Conservation (phyloP, 2,113 vertebrate species). For the Cepphus grylle region DNA sequence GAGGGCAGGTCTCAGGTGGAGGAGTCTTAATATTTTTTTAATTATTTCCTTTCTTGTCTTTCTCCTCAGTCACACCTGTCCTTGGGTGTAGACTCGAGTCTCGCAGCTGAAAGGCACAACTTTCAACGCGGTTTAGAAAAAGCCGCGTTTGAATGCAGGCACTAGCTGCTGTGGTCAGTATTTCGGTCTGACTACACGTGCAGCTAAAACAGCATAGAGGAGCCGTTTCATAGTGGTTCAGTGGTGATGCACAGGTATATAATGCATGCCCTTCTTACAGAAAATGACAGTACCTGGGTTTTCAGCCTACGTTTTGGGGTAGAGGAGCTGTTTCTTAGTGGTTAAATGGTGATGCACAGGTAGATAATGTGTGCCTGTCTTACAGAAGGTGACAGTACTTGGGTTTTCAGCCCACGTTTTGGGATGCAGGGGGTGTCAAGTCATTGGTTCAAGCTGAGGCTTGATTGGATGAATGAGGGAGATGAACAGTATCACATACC, state of each 20-base stretch:
- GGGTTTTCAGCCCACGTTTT: background rate
- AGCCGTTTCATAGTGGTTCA: background rate
- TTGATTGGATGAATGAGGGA: background rate
- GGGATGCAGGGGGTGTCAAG: background rate
- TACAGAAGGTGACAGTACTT: background rate
- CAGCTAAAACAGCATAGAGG: background rate
- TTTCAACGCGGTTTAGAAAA: background rate
- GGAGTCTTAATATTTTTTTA: too few species aligned
- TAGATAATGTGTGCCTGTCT: fast-evolving
- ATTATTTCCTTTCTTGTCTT: fast-evolving
- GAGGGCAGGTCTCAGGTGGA: background rate
- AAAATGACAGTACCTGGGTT: background rate
- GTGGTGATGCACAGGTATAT: background rate
- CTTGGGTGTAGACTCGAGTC: background rate
- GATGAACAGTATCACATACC: background rate
- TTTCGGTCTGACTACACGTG: background rate
- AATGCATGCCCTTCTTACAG: fast-evolving
- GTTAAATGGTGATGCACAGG: background rate
- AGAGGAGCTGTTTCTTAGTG: fast-evolving
- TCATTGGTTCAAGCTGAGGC: background rate
- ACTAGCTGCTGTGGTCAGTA: background rate
- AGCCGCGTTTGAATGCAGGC: background rate
- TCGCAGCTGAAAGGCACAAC: background rate
- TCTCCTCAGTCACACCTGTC: background rate
- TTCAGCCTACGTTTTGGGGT: background rate